These are phyloP conservation scores for Zaprionus tsacasi DNA, from an alignment of 1,140 invertebrate genomes.

Conservation along the genomic window DNA sequence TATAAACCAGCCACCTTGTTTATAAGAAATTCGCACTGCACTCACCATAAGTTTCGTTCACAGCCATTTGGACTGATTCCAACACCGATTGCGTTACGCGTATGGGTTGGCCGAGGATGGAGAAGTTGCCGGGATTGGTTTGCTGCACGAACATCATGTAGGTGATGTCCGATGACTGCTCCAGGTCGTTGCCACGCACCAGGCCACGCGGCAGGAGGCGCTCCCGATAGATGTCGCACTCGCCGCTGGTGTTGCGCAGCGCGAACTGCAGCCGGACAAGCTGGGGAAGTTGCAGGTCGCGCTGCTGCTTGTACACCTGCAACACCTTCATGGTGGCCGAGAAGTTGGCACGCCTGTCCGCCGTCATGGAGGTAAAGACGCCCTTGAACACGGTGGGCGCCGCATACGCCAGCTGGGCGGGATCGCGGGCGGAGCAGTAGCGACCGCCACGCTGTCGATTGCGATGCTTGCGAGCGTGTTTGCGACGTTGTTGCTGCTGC, in stretches of 20 bases:
- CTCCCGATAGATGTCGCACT: conserved; percentile 82
- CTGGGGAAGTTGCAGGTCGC: conserved; percentile 84
- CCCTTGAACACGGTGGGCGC: conserved; percentile 88
- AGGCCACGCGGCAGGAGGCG: conserved; percentile 80
- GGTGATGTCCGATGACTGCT: conserved; percentile 86
- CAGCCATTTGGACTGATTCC: conserved; percentile 84
- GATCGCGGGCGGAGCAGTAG: conserved; percentile 86
- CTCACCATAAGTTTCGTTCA: conserved; percentile 87
- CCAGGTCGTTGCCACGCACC: conserved; percentile 86
- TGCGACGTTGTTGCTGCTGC: conserved; percentile 64
- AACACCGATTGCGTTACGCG: conserved; percentile 86
- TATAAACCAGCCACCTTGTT: neutral
- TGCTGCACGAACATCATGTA: conserved; percentile 89
- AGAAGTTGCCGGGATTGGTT: conserved; percentile 88
- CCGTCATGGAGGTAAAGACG: conserved; percentile 87
- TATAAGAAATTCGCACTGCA: conserved; percentile 39
- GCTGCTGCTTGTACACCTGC: conserved; percentile 87
- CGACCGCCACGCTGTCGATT: conserved; percentile 76
- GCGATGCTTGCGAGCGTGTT: conserved; percentile 60
- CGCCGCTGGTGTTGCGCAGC: conserved; percentile 72
- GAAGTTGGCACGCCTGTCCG: conserved; percentile 86
- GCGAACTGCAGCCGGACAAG: conserved; percentile 76
- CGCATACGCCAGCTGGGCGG: conserved; percentile 86
- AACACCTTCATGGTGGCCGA: conserved; percentile 88
- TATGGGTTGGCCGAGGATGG: conserved; percentile 87